These are phyloP conservation scores for Octonoba sinensis DNA, from an alignment of 2,888 invertebrate genomes.

Conservation along the genomic window DNA sequence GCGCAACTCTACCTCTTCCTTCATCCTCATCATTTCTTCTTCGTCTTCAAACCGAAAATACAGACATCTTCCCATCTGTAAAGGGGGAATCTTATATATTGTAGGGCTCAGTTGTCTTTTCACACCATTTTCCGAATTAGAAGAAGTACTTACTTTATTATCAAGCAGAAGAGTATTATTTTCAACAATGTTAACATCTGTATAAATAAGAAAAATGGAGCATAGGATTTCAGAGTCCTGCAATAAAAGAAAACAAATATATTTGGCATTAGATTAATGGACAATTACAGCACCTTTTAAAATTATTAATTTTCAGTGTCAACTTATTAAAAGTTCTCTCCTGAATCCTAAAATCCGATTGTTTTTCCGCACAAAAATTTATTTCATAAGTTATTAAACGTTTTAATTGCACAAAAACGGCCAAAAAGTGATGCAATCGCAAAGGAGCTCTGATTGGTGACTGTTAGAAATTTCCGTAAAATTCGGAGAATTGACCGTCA, in stretches of 20 bases:
- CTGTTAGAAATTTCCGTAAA: no score
- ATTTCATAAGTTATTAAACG: no score
- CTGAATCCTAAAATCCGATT: no score
- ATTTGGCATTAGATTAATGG: no score
- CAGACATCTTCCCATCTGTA: slow-evolving; percentile 45
- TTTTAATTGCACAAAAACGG: no score
- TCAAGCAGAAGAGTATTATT: slow-evolving; percentile 24
- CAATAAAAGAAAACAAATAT: neutral
- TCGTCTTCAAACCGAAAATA: slow-evolving; percentile 17
- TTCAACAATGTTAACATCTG: neutral
- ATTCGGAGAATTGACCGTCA: no score
- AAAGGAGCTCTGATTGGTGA: no score
- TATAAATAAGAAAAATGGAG: slow-evolving; percentile 20
- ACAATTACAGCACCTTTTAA: no score
- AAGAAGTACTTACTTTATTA: slow-evolving; percentile 23
- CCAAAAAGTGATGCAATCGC: no score
- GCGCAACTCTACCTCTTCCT: slow-evolving; percentile 1
- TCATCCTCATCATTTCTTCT: slow-evolving; percentile 16
- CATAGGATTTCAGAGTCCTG: slow-evolving; percentile 25
- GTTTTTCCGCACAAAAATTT: no score
- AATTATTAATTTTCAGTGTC: no score
- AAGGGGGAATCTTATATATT: neutral
- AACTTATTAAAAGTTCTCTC: no score
- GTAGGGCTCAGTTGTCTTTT: neutral
- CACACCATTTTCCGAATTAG: neutral